Conservation (phyloP, 2,888 invertebrate genomes). For the Byasa hedistus region DNA sequence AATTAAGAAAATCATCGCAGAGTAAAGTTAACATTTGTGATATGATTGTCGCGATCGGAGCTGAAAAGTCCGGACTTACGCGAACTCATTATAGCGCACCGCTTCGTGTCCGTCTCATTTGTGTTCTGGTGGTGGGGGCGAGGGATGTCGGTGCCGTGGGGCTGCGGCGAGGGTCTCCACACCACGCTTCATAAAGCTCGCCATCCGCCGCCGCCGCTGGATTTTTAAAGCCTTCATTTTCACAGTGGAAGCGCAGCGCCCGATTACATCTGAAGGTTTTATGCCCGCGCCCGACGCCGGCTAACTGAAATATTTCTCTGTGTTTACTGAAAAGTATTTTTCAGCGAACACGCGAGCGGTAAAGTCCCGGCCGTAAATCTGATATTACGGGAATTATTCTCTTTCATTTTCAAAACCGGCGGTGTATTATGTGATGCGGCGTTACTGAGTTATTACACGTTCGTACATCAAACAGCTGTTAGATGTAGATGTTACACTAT, state of each 20-base stretch:
- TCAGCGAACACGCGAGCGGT: constrained; percentile 10
- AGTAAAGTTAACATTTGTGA: too few relatives aligned
- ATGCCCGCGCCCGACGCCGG: constrained; percentile 8
- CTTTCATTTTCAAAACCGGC: constrained; percentile 10
- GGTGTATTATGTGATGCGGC: background rate
- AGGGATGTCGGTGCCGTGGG: too few relatives aligned
- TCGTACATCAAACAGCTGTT: too few relatives aligned
- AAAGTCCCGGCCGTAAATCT: constrained; percentile 15
- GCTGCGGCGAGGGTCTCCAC: background rate
- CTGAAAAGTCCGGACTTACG: too few relatives aligned
- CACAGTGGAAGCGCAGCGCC: constrained; percentile 17
- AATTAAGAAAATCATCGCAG: too few relatives aligned
- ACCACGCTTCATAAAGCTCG: constrained; percentile 23
- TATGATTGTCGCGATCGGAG: too few relatives aligned
- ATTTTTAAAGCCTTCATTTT: constrained; percentile 28
- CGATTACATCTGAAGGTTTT: constrained; percentile 28
- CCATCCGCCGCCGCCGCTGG: constrained; percentile 11
- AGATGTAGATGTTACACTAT: too few relatives aligned
- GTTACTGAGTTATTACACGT: too few relatives aligned
- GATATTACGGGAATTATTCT: constrained; percentile 19
- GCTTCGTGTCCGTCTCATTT: background rate
- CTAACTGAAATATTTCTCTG: constrained; percentile 20
- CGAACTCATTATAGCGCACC: constrained; percentile 7
- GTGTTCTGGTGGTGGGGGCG: too few relatives aligned
- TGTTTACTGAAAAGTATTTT: constrained; percentile 22